Evolutionary conservation across 2,888 invertebrate genomes (phyloP), one percentile per base, ranked within the genome.

Genomic region (Aromia moschata): DNA sequence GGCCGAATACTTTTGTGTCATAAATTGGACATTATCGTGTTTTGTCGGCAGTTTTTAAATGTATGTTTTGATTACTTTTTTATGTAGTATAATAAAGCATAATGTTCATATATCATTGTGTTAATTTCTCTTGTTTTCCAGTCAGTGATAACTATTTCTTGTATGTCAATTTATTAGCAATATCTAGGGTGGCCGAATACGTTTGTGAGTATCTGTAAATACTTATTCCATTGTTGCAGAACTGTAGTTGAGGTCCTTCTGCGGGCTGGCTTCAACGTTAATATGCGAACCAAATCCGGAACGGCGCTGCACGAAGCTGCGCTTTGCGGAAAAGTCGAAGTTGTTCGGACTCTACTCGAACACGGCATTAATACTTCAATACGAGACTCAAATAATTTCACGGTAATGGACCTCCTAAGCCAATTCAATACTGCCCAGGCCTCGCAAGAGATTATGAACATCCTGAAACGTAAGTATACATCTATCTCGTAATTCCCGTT

Each of bases 241-340:
- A 87, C 87, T 52, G 93, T 96, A 33, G 96, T 96, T 25, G 88
- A 89, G 72, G 87, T 91, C 0, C 83, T 97, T 1, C 84, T 96
- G 46, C 86, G 89, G 9, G 91, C 93, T 12, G 96, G 96, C 0
- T 90, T 96, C 72, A 90, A 93, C 78, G 93, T 96, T 2, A 96
- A 97, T 81, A 86, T 92, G 25, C 84, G 91, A 70, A 94, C 96
- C 10, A 88, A 90, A 59, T 88, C 89, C 25, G 97, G 97, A 0
- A 94, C 94, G 3, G 93, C 96, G 0, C 84, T 98, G 62, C 97
- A 97, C 83, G 96, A 96, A 78, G 96, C 97, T 0, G 95, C 95
- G 0, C 85, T 94, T 16, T 95, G 91, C 79, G 96, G 96, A 12
- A 95, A 96, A 80, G 89, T 92, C 68, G 91, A 93, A 58, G 94